Evolutionary conservation across 1,140 invertebrate species (phyloP), one percentile per base, ranked within the genome.

Genomic region (Lutraria rhynchaena): DNA sequence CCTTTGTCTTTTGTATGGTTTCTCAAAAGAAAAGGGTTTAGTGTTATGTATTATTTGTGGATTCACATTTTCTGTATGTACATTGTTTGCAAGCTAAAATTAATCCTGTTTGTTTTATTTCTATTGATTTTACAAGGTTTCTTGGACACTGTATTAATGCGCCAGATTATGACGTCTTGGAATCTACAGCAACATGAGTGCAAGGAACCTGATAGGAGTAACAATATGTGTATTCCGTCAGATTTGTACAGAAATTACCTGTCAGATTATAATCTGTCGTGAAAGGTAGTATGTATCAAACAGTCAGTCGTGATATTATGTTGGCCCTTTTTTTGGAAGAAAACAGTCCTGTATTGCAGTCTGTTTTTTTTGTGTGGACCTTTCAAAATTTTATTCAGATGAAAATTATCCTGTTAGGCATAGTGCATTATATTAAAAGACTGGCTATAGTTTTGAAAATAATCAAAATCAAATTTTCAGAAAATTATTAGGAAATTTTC

Each of bases 41-140:
- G 11, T 65, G 44, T n/a, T 22, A 65, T 7, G n/a, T 60, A 35
- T 31, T 17, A 33, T 60, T 11, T 13, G 7, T 60, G n/a, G 5
- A 37, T 44, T 41, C 22, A 46, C 22, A 9, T 61, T 41, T n/a
- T 65, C 19, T 41, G 37, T 41, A 41, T 41, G 22, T 46, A 65
- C 33, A 65, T 65, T 41, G 35, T 65, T 65, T 65, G 61, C 61
- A 71, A 71, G 69, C 49, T 37, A 37, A 11, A 7, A 74, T 44
- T 74, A 74, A 74, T 74, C 17, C 31, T 27, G 13, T 33, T 24
- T 78, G 44, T 78, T 78, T 78, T 78, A 58, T 78, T 78, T 78
- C 75, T 78, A 57, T 78, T 78, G 60, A 27, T 33, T 78, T 63
- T 65, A 78, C 61, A 69, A 78, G 75, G 75, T 78, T 67, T 46